Base-by-base conservation (phyloP, 2,113 vertebrate species). In the Okapia johnstoni region DNA sequence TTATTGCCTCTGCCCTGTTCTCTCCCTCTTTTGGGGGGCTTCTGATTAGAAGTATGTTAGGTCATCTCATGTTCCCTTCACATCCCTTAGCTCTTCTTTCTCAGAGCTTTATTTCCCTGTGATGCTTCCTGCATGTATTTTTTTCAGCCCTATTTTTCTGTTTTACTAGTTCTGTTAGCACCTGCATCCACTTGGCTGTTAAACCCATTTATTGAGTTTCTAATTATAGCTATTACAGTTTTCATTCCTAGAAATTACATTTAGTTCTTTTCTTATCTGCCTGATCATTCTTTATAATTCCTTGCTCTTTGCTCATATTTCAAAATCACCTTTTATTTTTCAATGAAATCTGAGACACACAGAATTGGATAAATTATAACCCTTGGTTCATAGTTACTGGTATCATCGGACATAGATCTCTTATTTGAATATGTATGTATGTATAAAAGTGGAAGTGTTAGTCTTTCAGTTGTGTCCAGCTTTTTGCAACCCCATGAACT, bases 301-400 rank as follows among this genome's bases (percentile, higher is more conserved):
- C 60, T 84, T 85, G 43, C 84, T 81, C 77, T 95, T 83, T 93
- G 86, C 87, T 96, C 88, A 50, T 97, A 97, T 92, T 97, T 96
- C 60, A 96, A 90, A 60, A 95, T 87, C 66, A 28, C 16, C 52
- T 83, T 84, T 91, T 88, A 52, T 80, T 96, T 94, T 77, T 79
- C 61, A 93, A 76, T 93, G 96, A 93, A 93, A 63, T 30, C 63
- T 57, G 63, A 97, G 76, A 93, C 55, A 43, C 52, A 36, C 58
- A 88, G 52, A 93, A 46, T 61, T 93, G 46, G n/a, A 77, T 95
- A 66, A 92, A 36, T 87, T 79, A 63, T 84, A 85, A 80, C 52
- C 33, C 10, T 85, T 95, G 33, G 28, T 81, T 92, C 52, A 54
- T 58, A 30, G 61, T 92, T 26, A 76, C 10, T 26, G 48, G 87